Evolutionary conservation across 2,113 vertebrate genomes (phyloP).

Genomic region (Bothrops jararaca): DNA sequence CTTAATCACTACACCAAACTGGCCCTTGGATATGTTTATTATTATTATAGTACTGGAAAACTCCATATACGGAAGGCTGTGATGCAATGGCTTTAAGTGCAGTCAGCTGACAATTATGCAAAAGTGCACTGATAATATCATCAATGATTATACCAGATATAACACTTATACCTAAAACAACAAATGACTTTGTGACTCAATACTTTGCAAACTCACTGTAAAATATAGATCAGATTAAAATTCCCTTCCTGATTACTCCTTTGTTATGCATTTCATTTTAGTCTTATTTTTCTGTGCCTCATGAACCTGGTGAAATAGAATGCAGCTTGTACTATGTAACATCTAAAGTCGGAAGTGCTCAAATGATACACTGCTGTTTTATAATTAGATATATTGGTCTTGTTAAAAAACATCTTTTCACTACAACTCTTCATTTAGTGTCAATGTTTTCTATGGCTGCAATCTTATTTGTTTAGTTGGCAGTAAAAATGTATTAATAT

Average conservation of each 20-base stretch:
- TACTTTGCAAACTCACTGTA: neutral
- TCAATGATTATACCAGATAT: slow-evolving; percentile 29
- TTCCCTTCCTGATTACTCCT: neutral
- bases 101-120: neutral
- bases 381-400: neutral
- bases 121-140: slow-evolving; percentile 16
- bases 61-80: neutral
- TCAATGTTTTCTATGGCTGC: neutral
- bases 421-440: neutral
- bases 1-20: neutral
- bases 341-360: neutral
- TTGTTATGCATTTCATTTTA: neutral
- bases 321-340: neutral
- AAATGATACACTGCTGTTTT: neutral
- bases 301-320: neutral
- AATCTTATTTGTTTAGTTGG: neutral
- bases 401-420: neutral
- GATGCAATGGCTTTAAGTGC: neutral
- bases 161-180: slow-evolving; percentile 35
- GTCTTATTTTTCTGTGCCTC: neutral
- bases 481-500: neutral
- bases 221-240: neutral
- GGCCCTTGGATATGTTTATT: neutral
- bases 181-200: slow-evolving; percentile 3
- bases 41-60: neutral